Conservation (phyloP, 2,888 invertebrate genomes). For the Oligia latruncula region DNA sequence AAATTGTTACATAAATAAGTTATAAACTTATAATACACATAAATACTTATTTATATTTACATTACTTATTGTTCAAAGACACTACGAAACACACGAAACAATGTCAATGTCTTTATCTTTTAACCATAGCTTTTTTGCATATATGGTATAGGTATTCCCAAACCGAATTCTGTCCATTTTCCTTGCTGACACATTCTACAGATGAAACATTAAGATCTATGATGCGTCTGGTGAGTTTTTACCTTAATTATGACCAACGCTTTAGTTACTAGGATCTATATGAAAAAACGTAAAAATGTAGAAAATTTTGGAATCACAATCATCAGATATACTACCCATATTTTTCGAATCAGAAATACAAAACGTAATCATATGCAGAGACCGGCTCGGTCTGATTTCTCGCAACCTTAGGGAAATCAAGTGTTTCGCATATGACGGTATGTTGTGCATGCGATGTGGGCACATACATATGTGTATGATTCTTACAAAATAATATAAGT, state of each 20-base stretch:
- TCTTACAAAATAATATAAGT: not conserved
- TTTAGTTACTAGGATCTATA: not conserved
- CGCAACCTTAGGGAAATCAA: constrained; percentile 54
- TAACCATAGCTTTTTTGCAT: not conserved
- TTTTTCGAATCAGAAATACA: constrained; percentile 33
- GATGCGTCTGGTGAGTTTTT: not conserved
- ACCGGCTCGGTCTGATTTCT: constrained; percentile 43
- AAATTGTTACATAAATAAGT: too few relatives aligned
- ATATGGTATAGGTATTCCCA: not conserved
- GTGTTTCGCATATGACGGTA: constrained; percentile 31
- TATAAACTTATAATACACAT: too few relatives aligned
- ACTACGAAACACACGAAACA: not conserved
- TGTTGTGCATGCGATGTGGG: constrained; percentile 9
- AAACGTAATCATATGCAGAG: constrained; percentile 35
- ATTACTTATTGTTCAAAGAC: not conserved
- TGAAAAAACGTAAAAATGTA: not conserved
- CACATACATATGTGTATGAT: not conserved
- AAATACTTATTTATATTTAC: too few relatives aligned
- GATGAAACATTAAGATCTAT: not conserved
- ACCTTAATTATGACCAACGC: not conserved
- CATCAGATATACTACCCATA: not conserved
- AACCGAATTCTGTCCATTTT: not conserved
- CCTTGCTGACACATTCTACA: not conserved
- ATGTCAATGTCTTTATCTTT: too few relatives aligned
- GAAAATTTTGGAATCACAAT: not conserved